Base-by-base conservation (phyloP, 2,113 vertebrate species). In the Tupaia tana region DNA sequence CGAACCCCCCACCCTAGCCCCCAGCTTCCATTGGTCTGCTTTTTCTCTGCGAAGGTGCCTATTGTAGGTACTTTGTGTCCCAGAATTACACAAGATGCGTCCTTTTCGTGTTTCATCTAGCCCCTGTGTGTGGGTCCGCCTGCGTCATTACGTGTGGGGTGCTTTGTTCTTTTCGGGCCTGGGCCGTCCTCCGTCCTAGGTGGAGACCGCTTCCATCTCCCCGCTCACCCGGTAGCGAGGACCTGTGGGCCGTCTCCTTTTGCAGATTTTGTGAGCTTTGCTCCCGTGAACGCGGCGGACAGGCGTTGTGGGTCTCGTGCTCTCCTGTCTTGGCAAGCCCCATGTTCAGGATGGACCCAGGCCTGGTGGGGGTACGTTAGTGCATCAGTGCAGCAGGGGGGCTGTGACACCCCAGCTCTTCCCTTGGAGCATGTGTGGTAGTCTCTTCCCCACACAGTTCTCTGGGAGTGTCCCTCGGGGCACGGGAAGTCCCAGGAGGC, bases 61-160 rank as follows among this genome's bases (percentile, higher is more conserved):
- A 0, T 29, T 34, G 27, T 27, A 1, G 22, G 1, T 8, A 0
- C 20, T 15, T 43, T 5, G 0, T 13, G 0, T 20, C 2, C 29
- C 14, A 31, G n/a, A 77, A 1, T 19, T 70, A 2, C 12, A 9
- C 2, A 2, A 1, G 0, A 15, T 43, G 43, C 43, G 5, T 43
- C 43, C 43, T 43, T 43, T 43, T 43, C 43, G 43, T 43, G 43
- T 43, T 43, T 43, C 43, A 43, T 43, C 43, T 43, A 43, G 43
- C 43, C 43, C 43, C 43, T 43, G 43, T 43, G 43, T 43, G 43
- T 43, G 43, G 74, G 22, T 18, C 3, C 14, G 0, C 6, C 13
- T 6, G 0, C 6, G 0, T 1, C 5, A 18, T 6, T 4, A 3
- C 5, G 1, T 31, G 20, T 5, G 56, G 2, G 1, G 0, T 1